Evolutionary conservation across 2,888 invertebrate species (phyloP), one percentile per base, ranked within the genome.

Genomic region (Pantelozetes paolii): DNA sequence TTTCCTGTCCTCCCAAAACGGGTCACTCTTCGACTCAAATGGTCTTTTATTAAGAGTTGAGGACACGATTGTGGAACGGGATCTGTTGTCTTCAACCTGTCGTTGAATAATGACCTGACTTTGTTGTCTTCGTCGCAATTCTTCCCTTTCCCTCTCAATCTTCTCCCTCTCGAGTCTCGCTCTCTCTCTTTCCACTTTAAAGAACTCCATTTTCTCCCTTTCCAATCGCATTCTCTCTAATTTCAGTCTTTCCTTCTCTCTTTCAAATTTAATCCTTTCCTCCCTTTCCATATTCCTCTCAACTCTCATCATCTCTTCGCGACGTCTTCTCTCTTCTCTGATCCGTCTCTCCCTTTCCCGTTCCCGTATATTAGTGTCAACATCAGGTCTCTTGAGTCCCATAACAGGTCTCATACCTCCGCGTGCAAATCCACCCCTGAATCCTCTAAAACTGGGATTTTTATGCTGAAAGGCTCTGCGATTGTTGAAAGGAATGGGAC

Each of bases 151-250:
- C 26, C 77, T 48, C 30, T 76, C 76, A 18, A 78, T 73, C 54
- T 75, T 76, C 28, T 77, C 77, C 57, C 78, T 73, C 48, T 78
- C 78, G 62, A 62, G 62, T 62, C 20, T 30, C n/a, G 62, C 62
- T 20, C 62, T 62, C 81, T 94, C 94, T 20, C 92, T 86, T 81
- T 94, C 92, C 77, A 93, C 82, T 71, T 91, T 87, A 78, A 94
- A 84, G 30, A 94, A 82, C 81, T 94, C 93, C 20, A 90, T 89
- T 82, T 91, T 91, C 81, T 94, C 93, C 2, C 91, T 87, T 81
- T 95, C 95, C 72, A 94, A 88, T 79, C 93, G 40, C 48, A 73
- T 93, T 28, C 92, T 87, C 83, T 95, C 95, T 13, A 91, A 32
- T 36, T 71, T 71, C 8, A 76, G 40, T 57, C 71, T 74, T 59